Conservation (phyloP, 2,888 invertebrate species). For the Halictus ligatus region DNA sequence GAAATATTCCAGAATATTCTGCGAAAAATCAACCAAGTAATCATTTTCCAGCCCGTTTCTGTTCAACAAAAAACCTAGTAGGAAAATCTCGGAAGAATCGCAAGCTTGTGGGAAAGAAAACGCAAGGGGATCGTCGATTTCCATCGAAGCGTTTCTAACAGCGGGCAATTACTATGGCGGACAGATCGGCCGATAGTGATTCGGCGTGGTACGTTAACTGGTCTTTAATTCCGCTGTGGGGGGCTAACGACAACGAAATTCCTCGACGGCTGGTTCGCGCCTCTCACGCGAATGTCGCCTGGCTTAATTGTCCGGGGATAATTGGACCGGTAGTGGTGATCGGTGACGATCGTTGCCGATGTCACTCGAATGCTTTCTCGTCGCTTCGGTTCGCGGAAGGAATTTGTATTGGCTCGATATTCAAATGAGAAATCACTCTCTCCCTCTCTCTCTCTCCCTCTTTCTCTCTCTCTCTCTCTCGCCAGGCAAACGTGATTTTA, state of each 20-base stretch:
- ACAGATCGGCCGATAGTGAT: constrained; percentile 23
- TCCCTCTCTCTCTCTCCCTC: background rate
- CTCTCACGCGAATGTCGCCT: constrained; percentile 56
- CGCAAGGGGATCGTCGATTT: background rate
- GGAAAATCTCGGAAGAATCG: background rate
- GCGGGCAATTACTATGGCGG: constrained; percentile 15
- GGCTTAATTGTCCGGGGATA: constrained; percentile 72
- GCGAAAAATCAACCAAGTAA: too few species aligned
- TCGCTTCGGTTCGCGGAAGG: constrained; percentile 10
- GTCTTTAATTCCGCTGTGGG: constrained; percentile 64
- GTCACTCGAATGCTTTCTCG: constrained; percentile 26
- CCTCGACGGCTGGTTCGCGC: constrained; percentile 48
- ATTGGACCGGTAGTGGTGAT: constrained; percentile 64
- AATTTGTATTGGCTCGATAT: constrained; percentile 40
- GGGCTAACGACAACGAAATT: constrained; percentile 65
- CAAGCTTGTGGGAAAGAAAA: constrained; percentile 22
- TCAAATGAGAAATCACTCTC: constrained; percentile 34
- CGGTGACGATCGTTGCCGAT: constrained; percentile 54
- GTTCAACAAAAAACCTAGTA: too few species aligned
- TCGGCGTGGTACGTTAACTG: constrained; percentile 42
- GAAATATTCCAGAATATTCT: too few species aligned
- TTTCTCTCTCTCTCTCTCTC: background rate
- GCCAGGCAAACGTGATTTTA: constrained; percentile 18
- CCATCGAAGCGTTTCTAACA: background rate
- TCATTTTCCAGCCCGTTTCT: too few species aligned